phyloP scores from a whole-genome alignment of 92 coral and sea anemone genomes.

The Parazoanthus atlanticus region DNA sequence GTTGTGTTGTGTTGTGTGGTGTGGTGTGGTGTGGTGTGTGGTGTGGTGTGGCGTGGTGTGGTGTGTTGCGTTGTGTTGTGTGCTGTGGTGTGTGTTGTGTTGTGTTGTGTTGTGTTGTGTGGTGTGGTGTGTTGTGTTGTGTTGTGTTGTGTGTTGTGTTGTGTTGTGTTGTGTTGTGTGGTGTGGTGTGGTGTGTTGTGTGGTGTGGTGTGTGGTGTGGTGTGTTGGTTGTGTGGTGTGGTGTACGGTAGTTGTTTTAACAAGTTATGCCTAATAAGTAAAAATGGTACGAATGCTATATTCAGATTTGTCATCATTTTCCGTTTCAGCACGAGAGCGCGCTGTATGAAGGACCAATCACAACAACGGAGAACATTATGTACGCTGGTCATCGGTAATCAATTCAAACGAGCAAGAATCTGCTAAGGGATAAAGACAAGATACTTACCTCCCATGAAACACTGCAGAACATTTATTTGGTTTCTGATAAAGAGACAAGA shows the following conservation, averaged over 20 bases:
- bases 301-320: neutral
- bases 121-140: neutral
- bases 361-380: constrained; percentile 25
- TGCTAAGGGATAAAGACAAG: neutral
- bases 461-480: neutral
- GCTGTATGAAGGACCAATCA: constrained; percentile 36
- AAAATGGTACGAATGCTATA: no score
- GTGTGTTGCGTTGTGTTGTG: no score
- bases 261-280: neutral
- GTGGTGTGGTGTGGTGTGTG: no score
- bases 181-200: neutral
- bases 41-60: no score
- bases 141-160: neutral
- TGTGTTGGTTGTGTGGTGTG: neutral
- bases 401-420: neutral
- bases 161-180: neutral
- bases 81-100: no score
- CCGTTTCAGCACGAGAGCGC: constrained; percentile 38
- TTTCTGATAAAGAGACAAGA: neutral
- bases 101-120: neutral
- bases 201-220: neutral
- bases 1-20: no score
- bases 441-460: neutral
- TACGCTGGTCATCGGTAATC: constrained; percentile 34
- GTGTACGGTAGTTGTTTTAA: neutral